These are phyloP conservation scores for Oryctes rhinoceros DNA, from an alignment of 1,140 invertebrate genomes.

Conservation along the genomic window DNA sequence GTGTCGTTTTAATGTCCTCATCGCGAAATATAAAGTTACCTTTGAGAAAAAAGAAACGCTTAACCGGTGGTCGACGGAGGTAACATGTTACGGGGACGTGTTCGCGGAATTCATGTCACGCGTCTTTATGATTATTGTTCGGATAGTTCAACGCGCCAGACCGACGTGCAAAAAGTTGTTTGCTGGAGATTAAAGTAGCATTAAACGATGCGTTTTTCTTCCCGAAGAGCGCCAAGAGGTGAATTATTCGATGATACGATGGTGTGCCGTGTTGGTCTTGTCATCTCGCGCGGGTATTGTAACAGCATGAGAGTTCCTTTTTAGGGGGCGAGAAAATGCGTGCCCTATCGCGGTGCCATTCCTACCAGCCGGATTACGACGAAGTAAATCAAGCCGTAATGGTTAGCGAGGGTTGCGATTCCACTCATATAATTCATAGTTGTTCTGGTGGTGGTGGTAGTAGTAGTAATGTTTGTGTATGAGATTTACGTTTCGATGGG, in stretches of 20 bases:
- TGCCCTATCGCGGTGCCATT: conserved; percentile 28
- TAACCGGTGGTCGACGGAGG: conserved; percentile 22
- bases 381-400: conserved; percentile 34
- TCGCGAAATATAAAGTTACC: conserved; percentile 34
- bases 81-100: not conserved
- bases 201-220: not conserved
- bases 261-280: not conserved
- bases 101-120: conserved; percentile 35
- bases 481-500: conserved; percentile 29
- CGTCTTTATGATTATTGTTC: conserved; percentile 34
- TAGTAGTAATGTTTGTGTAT: conserved; percentile 13
- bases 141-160: not conserved
- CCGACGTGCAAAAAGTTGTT: conserved; percentile 2
- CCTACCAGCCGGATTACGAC: not conserved
- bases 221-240: not conserved
- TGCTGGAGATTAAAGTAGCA: not conserved
- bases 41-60: not conserved
- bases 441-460: not conserved
- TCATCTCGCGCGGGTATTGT: not conserved
- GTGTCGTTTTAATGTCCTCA: conserved; percentile 35
- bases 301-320: not conserved
- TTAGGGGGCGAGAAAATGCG: conserved; percentile 9
- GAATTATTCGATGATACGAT: not conserved
- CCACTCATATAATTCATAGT: conserved; percentile 32
- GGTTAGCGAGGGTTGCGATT: conserved; percentile 25